Conservation (phyloP, 1,140 invertebrate species). For the Nebria ingens region DNA sequence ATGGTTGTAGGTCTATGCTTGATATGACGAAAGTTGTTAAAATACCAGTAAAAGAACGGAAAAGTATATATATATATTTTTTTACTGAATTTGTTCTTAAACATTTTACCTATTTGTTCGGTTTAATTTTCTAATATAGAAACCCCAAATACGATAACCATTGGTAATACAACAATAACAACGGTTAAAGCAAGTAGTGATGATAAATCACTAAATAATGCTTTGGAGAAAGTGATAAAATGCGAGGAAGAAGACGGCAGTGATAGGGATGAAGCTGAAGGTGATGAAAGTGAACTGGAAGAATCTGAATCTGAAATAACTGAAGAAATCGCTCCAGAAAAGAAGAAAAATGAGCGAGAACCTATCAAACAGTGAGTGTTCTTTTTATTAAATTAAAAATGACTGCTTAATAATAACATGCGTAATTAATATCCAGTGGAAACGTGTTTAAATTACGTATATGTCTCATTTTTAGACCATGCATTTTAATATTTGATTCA, state of each 20-base stretch:
- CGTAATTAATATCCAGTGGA: too few species aligned
- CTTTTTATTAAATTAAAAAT: conserved; percentile 9
- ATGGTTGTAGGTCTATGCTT: conserved; percentile 45
- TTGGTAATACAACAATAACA: conserved; percentile 17
- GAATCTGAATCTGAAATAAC: conserved; percentile 50
- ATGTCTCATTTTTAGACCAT: conserved; percentile 50
- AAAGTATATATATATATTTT: not conserved
- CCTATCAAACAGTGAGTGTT: conserved; percentile 48
- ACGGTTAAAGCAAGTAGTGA: conserved; percentile 37
- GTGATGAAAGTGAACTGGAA: conserved; percentile 52
- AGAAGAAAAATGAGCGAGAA: conserved; percentile 30
- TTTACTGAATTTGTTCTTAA: not conserved
- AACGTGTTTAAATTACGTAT: too few species aligned
- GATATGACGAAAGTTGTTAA: conserved; percentile 20
- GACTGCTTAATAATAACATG: conserved; percentile 8
- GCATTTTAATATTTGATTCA: conserved; percentile 93
- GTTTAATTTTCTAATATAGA: conserved; percentile 32
- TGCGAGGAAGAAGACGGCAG: conserved; percentile 57
- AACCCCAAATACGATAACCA: conserved; percentile 26
- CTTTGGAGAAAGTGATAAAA: conserved; percentile 40
- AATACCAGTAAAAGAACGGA: not conserved
- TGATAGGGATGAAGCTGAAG: conserved; percentile 74
- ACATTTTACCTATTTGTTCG: too few species aligned
- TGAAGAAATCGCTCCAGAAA: conserved; percentile 9
- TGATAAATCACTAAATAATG: conserved; percentile 18